Evolutionary conservation across 2,797 vertebrate genomes (phyloP).

Genomic region (Chelonia mydas): DNA sequence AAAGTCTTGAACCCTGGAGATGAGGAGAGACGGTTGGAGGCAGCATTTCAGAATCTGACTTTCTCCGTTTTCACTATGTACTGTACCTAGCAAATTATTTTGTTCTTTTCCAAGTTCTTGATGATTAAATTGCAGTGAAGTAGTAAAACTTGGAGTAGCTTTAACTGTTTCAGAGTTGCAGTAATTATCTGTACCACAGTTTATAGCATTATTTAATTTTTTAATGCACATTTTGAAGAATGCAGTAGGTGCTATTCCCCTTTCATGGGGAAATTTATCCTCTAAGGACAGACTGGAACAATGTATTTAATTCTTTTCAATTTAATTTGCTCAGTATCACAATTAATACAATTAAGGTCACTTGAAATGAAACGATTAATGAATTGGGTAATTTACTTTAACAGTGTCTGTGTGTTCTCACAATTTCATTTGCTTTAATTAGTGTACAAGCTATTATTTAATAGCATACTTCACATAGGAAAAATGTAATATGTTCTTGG

Average conservation of each 20-base stretch:
- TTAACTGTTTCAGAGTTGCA: constrained; percentile 31
- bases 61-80: background rate
- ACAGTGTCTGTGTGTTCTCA: constrained; percentile 85
- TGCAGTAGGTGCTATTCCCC: constrained; percentile 65
- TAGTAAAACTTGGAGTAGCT: background rate
- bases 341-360: constrained; percentile 86
- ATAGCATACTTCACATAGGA: constrained; percentile 75
- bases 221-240: constrained; percentile 47
- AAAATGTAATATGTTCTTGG: constrained; percentile 78
- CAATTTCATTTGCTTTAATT: constrained; percentile 84
- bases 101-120: background rate
- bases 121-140: background rate
- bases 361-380: constrained; percentile 83
- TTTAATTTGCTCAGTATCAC: constrained; percentile 82
- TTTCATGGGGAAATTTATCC: constrained; percentile 76
- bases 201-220: background rate
- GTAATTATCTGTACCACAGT: constrained; percentile 31
- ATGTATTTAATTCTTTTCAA: constrained; percentile 83
- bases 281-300: constrained; percentile 79
- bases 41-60: background rate
- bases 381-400: constrained; percentile 83
- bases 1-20: background rate
- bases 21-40: background rate
- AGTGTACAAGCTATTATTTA: constrained; percentile 83
- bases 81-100: background rate